phyloP scores from a whole-genome alignment of 2,888 invertebrate genomes.

The Sialis lutaria region DNA sequence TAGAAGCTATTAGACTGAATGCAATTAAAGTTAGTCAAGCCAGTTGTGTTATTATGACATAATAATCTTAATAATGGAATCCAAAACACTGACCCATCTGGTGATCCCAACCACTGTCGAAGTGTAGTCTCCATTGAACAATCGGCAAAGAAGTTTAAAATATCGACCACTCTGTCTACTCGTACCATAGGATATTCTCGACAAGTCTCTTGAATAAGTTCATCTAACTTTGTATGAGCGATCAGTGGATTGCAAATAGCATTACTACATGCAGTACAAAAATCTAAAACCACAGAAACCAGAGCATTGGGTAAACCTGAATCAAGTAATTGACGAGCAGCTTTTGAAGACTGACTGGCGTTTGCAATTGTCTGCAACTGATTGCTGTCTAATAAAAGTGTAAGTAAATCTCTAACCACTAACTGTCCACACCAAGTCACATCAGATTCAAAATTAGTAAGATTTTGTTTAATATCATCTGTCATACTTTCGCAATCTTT shows the following conservation, averaged over 20 bases:
- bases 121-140: conserved; percentile 64
- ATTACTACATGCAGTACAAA: conserved; percentile 14
- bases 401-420: conserved; percentile 33
- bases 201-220: conserved; percentile 11
- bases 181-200: conserved; percentile 30
- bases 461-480: conserved; percentile 41
- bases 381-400: conserved; percentile 37
- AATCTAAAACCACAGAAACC: conserved; percentile 39
- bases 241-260: conserved; percentile 4
- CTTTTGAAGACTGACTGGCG: conserved; percentile 64
- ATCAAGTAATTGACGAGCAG: conserved; percentile 56
- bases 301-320: conserved; percentile 52
- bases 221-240: conserved; percentile 16
- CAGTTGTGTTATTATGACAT: conserved; percentile 36
- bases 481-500: conserved; percentile 41
- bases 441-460: conserved; percentile 24
- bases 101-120: conserved; percentile 74
- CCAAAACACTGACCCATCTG: conserved; percentile 74
- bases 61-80: conserved; percentile 58
- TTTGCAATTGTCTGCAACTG: conserved; percentile 62
- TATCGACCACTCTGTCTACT: conserved; percentile 39
- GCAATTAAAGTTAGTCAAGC: not conserved
- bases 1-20: conserved; percentile 24
- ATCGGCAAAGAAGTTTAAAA: conserved; percentile 67
- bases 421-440: conserved; percentile 39